phyloP scores from a whole-genome alignment of 1,140 invertebrate species.

The Drosophila sulfurigaster region DNA sequence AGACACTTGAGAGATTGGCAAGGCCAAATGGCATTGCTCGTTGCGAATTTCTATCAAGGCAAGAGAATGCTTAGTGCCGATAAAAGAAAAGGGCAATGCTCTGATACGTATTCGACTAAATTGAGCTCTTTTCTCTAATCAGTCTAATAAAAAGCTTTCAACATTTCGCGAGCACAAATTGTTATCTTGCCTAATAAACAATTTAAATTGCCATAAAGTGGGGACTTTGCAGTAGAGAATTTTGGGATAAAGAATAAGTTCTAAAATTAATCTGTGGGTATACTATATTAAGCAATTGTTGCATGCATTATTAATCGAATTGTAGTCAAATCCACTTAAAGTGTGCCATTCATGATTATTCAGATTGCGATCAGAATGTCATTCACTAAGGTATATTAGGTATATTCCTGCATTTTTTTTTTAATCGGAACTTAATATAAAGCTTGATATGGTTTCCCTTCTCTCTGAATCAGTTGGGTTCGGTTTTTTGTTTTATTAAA shows the following conservation, averaged over 20 bases:
- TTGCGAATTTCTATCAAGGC: constrained; percentile 21
- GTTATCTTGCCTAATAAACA: not conserved
- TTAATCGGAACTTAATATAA: no score
- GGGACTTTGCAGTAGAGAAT: not conserved
- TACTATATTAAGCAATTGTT: not conserved
- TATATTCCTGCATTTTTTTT: no score
- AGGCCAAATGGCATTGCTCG: constrained; percentile 29
- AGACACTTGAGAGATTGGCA: constrained; percentile 29
- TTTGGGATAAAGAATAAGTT: not conserved
- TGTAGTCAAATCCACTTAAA: not conserved
- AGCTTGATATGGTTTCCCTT: no score
- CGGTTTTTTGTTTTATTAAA: no score
- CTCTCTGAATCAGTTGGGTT: no score
- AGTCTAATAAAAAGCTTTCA: constrained; percentile 6
- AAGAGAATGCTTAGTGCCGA: constrained; percentile 13
- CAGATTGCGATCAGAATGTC: not conserved
- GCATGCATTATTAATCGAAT: not conserved
- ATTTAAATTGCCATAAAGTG: not conserved
- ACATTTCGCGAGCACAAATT: not conserved
- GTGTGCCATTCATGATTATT: not conserved
- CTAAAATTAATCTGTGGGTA: not conserved
- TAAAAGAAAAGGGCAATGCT: constrained; percentile 29
- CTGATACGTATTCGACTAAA: not conserved
- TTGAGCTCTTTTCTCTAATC: not conserved
- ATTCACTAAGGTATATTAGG: not conserved